Percentiles rank a stretch among this genome's conserved stretches.
These are phyloP conservation scores for Euphonia xanthogaster DNA, from an alignment of 2,797 vertebrate species.

Conservation along the genomic window DNA sequence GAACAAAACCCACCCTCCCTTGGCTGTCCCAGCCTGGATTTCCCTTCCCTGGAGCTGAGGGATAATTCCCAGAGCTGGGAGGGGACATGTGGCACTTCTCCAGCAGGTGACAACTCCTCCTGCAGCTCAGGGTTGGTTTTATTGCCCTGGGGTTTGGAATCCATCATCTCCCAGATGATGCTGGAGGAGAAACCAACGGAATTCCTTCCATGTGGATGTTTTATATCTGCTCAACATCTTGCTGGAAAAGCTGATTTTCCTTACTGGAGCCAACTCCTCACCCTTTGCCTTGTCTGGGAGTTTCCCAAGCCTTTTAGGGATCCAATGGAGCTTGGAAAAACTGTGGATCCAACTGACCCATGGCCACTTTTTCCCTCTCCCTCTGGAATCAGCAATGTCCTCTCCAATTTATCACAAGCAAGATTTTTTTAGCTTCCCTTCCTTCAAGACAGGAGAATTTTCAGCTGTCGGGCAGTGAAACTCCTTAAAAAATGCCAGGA, in stretches of 20 bases:
- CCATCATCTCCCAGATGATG: neutral
- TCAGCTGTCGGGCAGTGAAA: neutral
- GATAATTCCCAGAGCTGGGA: neutral
- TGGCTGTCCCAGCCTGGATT: neutral
- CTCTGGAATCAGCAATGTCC: neutral
- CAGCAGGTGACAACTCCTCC: neutral
- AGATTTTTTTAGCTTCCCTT: neutral
- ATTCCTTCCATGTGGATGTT: neutral
- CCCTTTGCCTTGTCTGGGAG: neutral
- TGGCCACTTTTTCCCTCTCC: neutral
- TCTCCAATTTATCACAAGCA: neutral
- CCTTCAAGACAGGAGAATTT: neutral
- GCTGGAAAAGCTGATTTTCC: neutral
- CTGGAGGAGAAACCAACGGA: neutral
- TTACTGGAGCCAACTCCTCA: neutral
- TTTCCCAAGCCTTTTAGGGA: neutral
- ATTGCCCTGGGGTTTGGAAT: neutral
- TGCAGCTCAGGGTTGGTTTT: neutral
- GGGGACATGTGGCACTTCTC: neutral
- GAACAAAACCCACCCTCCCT: accelerated
- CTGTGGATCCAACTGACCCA: accelerated
- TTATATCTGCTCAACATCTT: neutral
- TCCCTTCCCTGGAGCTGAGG: neutral
- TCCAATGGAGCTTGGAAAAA: neutral
- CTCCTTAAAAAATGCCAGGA: accelerated